Conservation (phyloP, 2,797 vertebrate genomes). For the Parauchenoglanis punctatus region DNA sequence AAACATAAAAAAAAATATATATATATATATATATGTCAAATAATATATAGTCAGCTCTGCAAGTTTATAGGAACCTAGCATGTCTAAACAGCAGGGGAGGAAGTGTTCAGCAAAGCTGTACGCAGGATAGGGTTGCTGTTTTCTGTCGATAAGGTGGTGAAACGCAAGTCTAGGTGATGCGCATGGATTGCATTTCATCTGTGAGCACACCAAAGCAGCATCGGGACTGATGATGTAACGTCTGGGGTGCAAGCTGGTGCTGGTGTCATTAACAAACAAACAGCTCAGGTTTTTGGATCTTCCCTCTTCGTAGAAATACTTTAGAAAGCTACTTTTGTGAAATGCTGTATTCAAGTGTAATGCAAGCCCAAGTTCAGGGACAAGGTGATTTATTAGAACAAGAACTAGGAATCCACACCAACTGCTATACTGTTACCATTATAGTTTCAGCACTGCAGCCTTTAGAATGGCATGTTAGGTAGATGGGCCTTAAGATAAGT, state of each 20-base stretch:
- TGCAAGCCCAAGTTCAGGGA: conserved; percentile 19
- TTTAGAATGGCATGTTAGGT: conserved; percentile 62
- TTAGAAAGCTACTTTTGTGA: conserved; percentile 16
- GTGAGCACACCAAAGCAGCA: conserved; percentile 45
- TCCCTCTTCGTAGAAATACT: conserved; percentile 11
- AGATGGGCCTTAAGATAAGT: conserved; percentile 77
- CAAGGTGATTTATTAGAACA: conserved; percentile 31
- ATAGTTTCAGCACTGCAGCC: not conserved
- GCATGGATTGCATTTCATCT: conserved; percentile 47
- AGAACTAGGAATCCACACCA: conserved; percentile 5
- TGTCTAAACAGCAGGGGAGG: conserved; percentile 8
- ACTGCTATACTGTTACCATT: not conserved
- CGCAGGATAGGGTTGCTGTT: conserved; percentile 38
- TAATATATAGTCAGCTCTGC: not conserved
- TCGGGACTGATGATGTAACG: conserved; percentile 42
- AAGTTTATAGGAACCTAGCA: conserved; percentile 3
- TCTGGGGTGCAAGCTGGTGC: conserved; percentile 32
- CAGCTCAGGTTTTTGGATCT: conserved; percentile 25
- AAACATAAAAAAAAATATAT: not conserved
- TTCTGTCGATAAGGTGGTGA: conserved; percentile 46
- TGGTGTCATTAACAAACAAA: conserved; percentile 36
- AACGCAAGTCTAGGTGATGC: conserved; percentile 48
- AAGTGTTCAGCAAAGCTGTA: conserved; percentile 14
- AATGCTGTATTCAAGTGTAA: conserved; percentile 5
- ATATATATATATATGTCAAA: not conserved